phyloP scores from a whole-genome alignment of 2,888 invertebrate genomes.

The Nemotelus pantherinus region DNA sequence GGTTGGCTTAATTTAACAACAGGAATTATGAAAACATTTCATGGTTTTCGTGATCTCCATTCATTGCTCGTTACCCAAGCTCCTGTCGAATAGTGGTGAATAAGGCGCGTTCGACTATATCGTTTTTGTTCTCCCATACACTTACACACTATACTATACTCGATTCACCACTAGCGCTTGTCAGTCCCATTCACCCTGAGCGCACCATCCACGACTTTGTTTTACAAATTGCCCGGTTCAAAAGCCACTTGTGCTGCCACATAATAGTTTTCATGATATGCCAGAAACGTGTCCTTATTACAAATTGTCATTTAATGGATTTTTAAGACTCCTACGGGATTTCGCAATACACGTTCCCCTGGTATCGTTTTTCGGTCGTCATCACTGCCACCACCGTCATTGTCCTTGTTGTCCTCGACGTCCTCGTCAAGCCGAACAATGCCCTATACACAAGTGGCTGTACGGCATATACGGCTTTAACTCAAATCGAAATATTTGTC shows the following conservation, averaged over 20 bases:
- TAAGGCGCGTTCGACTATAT: neutral
- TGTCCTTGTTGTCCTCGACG: constrained; percentile 8
- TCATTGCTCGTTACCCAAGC: constrained; percentile 1
- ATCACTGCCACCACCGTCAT: neutral
- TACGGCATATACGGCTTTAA: constrained; percentile 2
- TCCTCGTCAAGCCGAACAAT: constrained; percentile 5
- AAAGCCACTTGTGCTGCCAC: constrained; percentile 50
- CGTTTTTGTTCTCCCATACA: constrained; percentile 1
- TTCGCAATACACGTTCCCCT: constrained; percentile 33
- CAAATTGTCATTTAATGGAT: constrained; percentile 51
- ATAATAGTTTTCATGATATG: constrained; percentile 52
- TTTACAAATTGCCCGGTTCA: constrained; percentile 51
- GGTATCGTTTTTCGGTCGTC: neutral
- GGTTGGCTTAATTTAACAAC: constrained; percentile 24
- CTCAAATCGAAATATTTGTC: constrained; percentile 39
- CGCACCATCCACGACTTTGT: constrained; percentile 39
- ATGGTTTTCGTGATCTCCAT: constrained; percentile 32
- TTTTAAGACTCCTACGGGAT: constrained; percentile 50
- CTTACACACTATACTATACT: neutral
- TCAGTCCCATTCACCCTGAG: neutral
- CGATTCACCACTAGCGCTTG: too few relatives aligned
- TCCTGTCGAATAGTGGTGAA: neutral
- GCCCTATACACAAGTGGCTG: constrained; percentile 25
- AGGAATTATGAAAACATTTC: constrained; percentile 40
- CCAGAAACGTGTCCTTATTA: constrained; percentile 52